Conservation (phyloP, 2,888 invertebrate species). For the Germaria angustata region DNA sequence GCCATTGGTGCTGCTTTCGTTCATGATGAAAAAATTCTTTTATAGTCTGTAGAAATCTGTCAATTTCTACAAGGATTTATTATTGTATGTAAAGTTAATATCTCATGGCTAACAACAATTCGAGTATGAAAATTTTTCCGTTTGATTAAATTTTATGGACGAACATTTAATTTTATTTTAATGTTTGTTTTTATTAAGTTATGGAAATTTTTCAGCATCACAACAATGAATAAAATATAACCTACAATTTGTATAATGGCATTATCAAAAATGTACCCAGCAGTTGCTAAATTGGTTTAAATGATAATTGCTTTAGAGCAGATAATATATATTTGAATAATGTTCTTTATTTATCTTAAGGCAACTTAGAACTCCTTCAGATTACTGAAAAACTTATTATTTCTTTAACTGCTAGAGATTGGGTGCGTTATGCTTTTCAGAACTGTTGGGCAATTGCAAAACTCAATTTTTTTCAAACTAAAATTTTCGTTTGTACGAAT, state of each 20-base stretch:
- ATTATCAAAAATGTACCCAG: background rate
- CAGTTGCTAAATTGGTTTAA: no score
- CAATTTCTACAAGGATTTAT: slow-evolving; percentile 61
- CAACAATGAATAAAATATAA: slow-evolving; percentile 18
- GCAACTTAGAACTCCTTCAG: no score
- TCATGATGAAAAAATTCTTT: slow-evolving; percentile 12
- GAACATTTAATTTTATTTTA: slow-evolving; percentile 55
- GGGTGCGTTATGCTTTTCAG: background rate
- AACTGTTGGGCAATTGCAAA: background rate
- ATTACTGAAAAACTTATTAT: no score
- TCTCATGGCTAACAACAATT: slow-evolving; percentile 57
- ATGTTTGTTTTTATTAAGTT: slow-evolving; percentile 29
- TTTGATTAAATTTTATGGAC: slow-evolving; percentile 64
- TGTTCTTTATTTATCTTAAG: no score
- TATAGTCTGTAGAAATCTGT: slow-evolving; percentile 53
- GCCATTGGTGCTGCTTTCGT: background rate
- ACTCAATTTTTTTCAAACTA: no score
- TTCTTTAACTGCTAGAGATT: no score
- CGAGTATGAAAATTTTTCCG: slow-evolving; percentile 60
- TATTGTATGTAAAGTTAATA: slow-evolving; percentile 56
- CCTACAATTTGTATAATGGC: no score
- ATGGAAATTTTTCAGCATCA: background rate
- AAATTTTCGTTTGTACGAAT: no score
- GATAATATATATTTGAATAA: no score
- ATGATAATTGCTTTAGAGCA: no score